Conservation (phyloP, 2,797 vertebrate species). For the Lagorchestes hirsutus region DNA sequence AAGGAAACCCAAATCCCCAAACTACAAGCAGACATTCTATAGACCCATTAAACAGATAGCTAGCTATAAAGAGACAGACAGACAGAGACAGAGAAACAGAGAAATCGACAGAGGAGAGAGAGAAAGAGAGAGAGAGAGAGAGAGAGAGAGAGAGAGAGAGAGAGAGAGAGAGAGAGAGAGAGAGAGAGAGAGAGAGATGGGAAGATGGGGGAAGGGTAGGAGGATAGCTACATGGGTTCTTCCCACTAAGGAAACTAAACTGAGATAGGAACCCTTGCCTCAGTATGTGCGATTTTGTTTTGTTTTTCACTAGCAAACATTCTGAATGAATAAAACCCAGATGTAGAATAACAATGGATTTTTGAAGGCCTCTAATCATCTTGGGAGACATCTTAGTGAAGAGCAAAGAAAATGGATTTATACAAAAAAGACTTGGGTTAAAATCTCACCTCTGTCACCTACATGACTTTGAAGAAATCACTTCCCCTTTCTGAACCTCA, state of each 20-base stretch:
- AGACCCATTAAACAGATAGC: background rate
- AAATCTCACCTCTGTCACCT: background rate
- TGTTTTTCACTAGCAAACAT: background rate
- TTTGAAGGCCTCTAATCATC: background rate
- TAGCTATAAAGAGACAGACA: background rate
- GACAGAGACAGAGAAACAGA: background rate
- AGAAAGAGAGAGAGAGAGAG: background rate
- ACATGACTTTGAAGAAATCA: background rate
- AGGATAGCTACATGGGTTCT: background rate
- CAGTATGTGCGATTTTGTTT: background rate
- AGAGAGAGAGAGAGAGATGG: background rate
- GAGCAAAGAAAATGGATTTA: background rate
- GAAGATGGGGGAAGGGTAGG: fast-evolving
- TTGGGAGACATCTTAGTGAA: background rate
- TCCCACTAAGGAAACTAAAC: background rate
- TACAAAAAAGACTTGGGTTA: background rate
- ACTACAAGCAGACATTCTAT: background rate
- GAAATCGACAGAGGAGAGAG: background rate
- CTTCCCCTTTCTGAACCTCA: background rate
- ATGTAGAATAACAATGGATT: background rate
- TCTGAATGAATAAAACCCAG: background rate
- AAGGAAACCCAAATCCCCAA: background rate
- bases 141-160: background rate
- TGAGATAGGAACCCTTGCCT: background rate
- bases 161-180: background rate